Base-by-base conservation (phyloP, 2,888 invertebrate genomes). In the Melinaea marsaeus region DNA sequence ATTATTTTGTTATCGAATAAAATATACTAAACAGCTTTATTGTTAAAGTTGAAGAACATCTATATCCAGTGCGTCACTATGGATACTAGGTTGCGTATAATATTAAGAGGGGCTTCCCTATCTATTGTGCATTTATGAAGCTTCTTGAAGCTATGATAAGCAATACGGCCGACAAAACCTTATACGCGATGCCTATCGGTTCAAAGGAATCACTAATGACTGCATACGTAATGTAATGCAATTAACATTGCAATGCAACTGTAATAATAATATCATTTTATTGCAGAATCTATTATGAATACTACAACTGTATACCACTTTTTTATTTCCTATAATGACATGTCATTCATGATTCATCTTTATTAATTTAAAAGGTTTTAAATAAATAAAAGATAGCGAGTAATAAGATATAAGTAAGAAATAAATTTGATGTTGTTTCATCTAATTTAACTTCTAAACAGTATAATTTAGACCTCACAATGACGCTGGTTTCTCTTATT, bases 381-480 rank as follows among this genome's bases (percentile, higher is more conserved):
- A 22, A 1, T 22, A 22, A 22, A 42, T 42, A 42, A 42, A 42
- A 9, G 22, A 22, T 22, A 42, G 85, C 83, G 80, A 85, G 84
- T 84, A 84, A 84, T 84, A 22, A 22, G 22, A 22, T 22, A 22
- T 22, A 7, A 7, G 9, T 32, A 51, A 32, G 32, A 51, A 60
- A 84, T 85, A 85, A 85, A 22, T 22, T 22, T 22, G 22, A 22
- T 22, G 1, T 22, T 22, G 22, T 22, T 22, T 22, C 22, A 80
- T 84, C 86, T 86, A 86, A 87, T 87, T 87, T 86, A 87, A 87
- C 87, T 87, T 86, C 87, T 87, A 86, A 87, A 86, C 86, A 86
- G 86, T 85, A 86, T 84, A 84, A 86, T 87, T 86, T n/a, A 51
- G 84, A 86, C 83, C 73, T 82, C 77, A 79, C 83, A 83, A 84